A percentile compares a stretch with the other conserved stretches of the same genome.
Evolutionary conservation across 1,140 invertebrate species (phyloP).

Genomic region (Heterodera schachtii): DNA sequence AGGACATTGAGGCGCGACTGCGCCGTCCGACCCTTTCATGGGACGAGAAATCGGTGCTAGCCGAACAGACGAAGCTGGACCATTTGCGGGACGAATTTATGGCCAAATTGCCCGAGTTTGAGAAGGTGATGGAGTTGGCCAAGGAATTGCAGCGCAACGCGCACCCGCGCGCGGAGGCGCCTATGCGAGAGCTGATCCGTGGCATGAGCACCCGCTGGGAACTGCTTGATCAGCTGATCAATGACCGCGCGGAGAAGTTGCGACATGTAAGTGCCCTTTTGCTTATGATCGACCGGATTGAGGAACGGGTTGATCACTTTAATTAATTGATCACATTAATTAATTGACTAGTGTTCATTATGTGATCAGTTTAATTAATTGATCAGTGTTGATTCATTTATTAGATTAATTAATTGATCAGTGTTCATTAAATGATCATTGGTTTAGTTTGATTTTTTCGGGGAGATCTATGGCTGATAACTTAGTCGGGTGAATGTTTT

Average conservation of each 20-base stretch:
- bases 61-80: conserved; percentile 34
- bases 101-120: conserved; percentile 15
- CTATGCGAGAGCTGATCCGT: conserved; percentile 39
- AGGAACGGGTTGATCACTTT: no score
- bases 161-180: conserved; percentile 45
- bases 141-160: conserved; percentile 32
- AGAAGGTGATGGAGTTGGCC: conserved; percentile 45
- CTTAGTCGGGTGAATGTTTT: no score
- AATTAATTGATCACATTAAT: no score
- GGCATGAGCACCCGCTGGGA: conserved; percentile 40
- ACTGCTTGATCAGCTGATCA: conserved; percentile 41
- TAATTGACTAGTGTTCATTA: no score
- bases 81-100: conserved; percentile 37
- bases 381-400: no score
- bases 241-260: conserved; percentile 40
- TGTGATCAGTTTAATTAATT: no score
- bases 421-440: no score
- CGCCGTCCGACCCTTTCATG: conserved; percentile 30
- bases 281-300: neutral
- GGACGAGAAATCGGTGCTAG: conserved; percentile 34
- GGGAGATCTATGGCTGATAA: no score
- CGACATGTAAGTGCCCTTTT: conserved; percentile 13
- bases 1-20: conserved; percentile 35
- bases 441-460: no score
- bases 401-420: no score